Evolutionary conservation across 2,797 vertebrate genomes (phyloP).

Genomic region (Neomorphus geoffroyi): DNA sequence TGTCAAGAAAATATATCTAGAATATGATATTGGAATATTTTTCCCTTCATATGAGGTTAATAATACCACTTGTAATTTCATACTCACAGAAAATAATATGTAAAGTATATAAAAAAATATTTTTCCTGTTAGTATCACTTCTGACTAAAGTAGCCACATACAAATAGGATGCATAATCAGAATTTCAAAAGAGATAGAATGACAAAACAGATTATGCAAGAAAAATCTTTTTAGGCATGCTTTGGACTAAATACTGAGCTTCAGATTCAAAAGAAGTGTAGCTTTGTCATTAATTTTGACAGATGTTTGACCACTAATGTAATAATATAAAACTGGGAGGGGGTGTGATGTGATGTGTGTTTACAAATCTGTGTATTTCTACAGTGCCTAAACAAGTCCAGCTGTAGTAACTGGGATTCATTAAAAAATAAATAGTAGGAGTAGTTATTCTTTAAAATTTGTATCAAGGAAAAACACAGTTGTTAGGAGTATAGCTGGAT

Average conservation of each 20-base stretch:
- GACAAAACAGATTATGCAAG: neutral
- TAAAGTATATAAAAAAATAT: neutral
- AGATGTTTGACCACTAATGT: neutral
- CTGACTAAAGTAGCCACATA: neutral
- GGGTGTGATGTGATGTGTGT: rapidly evolving
- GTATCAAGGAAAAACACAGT: neutral
- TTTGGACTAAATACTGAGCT: neutral
- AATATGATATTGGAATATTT: neutral
- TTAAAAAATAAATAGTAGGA: neutral
- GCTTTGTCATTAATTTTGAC: neutral
- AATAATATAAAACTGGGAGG: neutral
- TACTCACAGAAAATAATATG: neutral
- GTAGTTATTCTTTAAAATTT: neutral
- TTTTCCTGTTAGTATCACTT: neutral
- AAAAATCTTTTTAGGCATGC: neutral
- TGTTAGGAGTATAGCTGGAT: neutral
- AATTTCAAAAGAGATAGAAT: neutral
- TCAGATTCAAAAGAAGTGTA: neutral
- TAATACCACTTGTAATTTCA: neutral
- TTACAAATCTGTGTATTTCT: neutral
- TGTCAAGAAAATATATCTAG: neutral
- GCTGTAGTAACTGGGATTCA: neutral
- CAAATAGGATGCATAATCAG: neutral
- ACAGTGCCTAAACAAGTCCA: neutral
- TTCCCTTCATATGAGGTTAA: neutral